Percentiles rank a stretch among this genome's conserved stretches.
phyloP scores from a whole-genome alignment of 2,113 vertebrate species.

The zebrafish (Danio rerio) region DNA sequence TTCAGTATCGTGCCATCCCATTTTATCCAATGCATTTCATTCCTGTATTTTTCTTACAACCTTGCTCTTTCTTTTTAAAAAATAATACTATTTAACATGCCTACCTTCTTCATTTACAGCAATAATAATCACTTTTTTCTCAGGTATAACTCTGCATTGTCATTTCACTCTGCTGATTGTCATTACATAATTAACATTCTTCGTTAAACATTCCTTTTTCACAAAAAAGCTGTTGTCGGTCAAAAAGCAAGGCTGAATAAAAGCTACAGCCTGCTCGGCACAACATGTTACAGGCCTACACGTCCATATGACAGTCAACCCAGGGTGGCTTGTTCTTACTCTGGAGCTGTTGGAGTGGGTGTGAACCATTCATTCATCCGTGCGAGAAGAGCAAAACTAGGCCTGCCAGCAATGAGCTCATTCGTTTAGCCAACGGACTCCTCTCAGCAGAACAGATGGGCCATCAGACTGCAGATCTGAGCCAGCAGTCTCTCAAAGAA shows the following conservation, averaged over 20 bases:
- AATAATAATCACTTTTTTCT: too few relatives aligned
- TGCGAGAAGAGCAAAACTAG: constrained; percentile 28
- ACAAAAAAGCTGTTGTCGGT: too few relatives aligned
- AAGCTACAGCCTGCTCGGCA: constrained; percentile 24
- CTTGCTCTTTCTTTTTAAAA: too few relatives aligned
- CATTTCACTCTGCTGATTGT: too few relatives aligned
- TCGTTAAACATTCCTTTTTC: too few relatives aligned
- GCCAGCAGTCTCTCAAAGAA: constrained; percentile 20
- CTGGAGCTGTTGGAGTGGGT: constrained; percentile 33
- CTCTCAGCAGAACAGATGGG: constrained; percentile 52
- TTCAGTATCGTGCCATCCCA: too few relatives aligned
- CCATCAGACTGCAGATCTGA: constrained; percentile 16
- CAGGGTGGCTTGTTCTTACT: constrained; percentile 40
- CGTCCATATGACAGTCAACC: constrained; percentile 37
- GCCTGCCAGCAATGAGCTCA: constrained; percentile 55
- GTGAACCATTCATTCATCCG: constrained; percentile 45
- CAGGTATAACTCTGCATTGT: too few relatives aligned
- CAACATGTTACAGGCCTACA: constrained; percentile 32
- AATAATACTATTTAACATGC: too few relatives aligned
- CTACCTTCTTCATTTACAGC: too few relatives aligned
- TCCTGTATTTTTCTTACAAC: too few relatives aligned
- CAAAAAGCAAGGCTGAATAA: not conserved
- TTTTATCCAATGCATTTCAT: too few relatives aligned
- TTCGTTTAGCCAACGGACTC: constrained; percentile 41
- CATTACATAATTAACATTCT: too few relatives aligned